Conservation (phyloP, 2,797 vertebrate genomes). For the Cryptoprocta ferox region DNA sequence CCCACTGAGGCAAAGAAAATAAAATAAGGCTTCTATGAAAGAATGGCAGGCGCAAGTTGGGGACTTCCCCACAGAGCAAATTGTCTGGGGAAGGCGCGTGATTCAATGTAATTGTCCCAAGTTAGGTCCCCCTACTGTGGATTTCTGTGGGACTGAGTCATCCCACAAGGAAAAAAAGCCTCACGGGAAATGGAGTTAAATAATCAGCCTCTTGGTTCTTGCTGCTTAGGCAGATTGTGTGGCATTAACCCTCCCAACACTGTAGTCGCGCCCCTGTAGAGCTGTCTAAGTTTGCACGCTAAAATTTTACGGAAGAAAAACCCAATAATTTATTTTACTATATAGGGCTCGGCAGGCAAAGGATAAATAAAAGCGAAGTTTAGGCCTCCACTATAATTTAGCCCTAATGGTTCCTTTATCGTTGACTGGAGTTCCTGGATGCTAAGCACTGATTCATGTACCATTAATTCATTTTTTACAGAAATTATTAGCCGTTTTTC, state of each 20-base stretch:
- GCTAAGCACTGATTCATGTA: neutral
- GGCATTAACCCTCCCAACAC: constrained; percentile 60
- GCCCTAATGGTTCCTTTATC: constrained; percentile 17
- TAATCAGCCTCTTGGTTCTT: constrained; percentile 67
- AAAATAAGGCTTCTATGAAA: constrained; percentile 77
- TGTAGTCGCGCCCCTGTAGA: neutral
- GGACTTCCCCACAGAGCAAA: constrained; percentile 85
- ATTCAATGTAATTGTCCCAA: constrained; percentile 80
- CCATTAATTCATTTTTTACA: constrained; percentile 11
- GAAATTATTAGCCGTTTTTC: neutral
- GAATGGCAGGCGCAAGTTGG: constrained; percentile 74
- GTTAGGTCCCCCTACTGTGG: constrained; percentile 78
- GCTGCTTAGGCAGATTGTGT: constrained; percentile 64
- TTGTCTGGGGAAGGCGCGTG: constrained; percentile 83
- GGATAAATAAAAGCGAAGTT: constrained; percentile 61
- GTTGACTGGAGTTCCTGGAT: neutral
- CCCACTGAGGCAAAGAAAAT: constrained; percentile 83
- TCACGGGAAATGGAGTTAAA: constrained; percentile 81
- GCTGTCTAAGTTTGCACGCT: constrained; percentile 70
- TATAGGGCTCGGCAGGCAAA: constrained; percentile 41
- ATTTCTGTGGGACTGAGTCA: constrained; percentile 81
- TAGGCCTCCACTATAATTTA: constrained; percentile 52
- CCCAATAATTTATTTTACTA: constrained; percentile 47
- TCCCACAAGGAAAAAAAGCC: constrained; percentile 74
- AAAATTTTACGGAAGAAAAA: constrained; percentile 64